Conservation (phyloP, 2,888 invertebrate species). For the Ophion obscuratus region DNA sequence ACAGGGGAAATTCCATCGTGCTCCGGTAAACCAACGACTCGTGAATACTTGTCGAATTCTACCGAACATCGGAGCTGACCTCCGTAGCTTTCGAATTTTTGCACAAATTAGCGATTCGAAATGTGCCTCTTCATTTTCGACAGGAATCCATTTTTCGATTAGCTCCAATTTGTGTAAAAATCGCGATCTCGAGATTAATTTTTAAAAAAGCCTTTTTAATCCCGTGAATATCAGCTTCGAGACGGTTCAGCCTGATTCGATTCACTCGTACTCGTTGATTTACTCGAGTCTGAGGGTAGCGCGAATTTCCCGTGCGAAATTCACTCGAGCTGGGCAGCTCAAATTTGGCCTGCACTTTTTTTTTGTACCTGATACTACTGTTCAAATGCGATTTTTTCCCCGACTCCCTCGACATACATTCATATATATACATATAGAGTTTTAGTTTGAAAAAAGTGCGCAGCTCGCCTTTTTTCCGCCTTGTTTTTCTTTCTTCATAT, state of each 20-base stretch:
- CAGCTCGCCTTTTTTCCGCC: background rate
- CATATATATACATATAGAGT: background rate
- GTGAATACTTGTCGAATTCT: background rate
- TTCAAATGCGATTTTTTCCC: background rate
- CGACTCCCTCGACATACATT: slow-evolving; percentile 2
- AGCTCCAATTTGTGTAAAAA: too few relatives aligned
- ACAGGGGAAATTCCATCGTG: too few relatives aligned
- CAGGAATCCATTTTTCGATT: too few relatives aligned
- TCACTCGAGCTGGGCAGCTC: background rate
- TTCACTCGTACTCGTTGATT: background rate
- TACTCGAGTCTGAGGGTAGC: too few relatives aligned
- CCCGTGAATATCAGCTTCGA: too few relatives aligned
- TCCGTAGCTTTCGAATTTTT: background rate
- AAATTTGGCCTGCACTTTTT: background rate
- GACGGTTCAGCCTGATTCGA: too few relatives aligned
- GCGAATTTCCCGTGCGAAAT: too few relatives aligned
- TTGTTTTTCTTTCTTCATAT: too few relatives aligned
- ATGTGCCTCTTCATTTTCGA: background rate
- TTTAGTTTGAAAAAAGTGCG: background rate
- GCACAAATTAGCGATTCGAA: background rate
- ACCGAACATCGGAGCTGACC: background rate
- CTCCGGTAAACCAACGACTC: too few relatives aligned
- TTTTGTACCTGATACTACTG: background rate
- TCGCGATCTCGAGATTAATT: too few relatives aligned
- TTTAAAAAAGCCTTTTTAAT: too few relatives aligned